A percentile compares a stretch with the other conserved stretches of the same genome.
Conservation (phyloP, 2,888 invertebrate genomes). For the Eristalinus sepulchralis region DNA sequence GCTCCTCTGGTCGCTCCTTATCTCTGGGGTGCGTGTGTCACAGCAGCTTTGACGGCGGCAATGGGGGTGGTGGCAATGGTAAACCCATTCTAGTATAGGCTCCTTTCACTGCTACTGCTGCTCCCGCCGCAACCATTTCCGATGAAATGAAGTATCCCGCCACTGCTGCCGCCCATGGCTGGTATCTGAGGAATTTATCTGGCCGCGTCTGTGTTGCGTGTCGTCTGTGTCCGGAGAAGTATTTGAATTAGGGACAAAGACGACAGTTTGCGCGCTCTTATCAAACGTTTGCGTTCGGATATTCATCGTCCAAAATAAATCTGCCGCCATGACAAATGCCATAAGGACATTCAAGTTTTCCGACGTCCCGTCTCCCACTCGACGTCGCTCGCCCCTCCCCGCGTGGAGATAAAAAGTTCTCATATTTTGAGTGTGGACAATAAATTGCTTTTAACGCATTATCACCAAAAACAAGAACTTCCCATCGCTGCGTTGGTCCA, state of each 20-base stretch:
- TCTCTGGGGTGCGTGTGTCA: conserved; percentile 36
- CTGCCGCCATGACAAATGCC: conserved; percentile 68
- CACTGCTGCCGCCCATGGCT: conserved; percentile 7
- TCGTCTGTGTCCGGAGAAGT: conserved; percentile 23
- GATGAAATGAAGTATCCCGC: conserved; percentile 27
- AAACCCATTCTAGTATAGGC: not conserved
- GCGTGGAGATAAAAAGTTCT: conserved; percentile 63
- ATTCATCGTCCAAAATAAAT: conserved; percentile 64
- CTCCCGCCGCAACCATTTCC: not conserved
- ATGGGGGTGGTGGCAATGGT: not conserved
- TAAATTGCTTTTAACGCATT: conserved; percentile 71
- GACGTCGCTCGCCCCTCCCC: not conserved
- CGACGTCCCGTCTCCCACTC: not conserved
- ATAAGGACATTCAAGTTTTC: conserved; percentile 57
- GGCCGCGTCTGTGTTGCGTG: conserved; percentile 4
- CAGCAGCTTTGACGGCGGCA: not conserved
- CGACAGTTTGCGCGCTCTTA: conserved; percentile 64
- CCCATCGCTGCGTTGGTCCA: not conserved
- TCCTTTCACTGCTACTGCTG: not conserved
- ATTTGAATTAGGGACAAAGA: conserved; percentile 65
- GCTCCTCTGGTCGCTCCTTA: conserved; percentile 22
- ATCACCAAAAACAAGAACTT: conserved; percentile 48
- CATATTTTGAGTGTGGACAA: conserved; percentile 66
- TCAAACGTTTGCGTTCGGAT: conserved; percentile 59
- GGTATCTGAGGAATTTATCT: conserved; percentile 62